A percentile compares a stretch with the other conserved stretches of the same genome.
phyloP scores from a whole-genome alignment of 2,797 vertebrate species.

The Pogonophryne albipinna region DNA sequence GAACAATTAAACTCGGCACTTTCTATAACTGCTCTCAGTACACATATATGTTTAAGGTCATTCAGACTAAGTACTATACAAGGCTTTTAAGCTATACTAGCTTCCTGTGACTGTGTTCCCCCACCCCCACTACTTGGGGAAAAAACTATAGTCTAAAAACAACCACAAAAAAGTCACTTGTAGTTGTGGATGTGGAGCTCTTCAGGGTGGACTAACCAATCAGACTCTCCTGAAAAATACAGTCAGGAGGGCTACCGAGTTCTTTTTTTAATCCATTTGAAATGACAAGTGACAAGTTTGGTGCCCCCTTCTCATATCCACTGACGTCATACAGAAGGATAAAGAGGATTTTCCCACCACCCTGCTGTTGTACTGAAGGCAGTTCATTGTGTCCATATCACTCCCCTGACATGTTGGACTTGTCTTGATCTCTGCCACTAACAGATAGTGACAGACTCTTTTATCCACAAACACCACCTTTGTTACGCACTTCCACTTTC shows the following conservation, averaged over 20 bases:
- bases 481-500: constrained; percentile 35
- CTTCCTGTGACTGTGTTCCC: constrained; percentile 54
- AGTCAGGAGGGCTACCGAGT: background rate
- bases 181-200: constrained; percentile 55
- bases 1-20: constrained; percentile 3
- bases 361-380: constrained; percentile 24
- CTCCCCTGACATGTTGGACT: constrained; percentile 26
- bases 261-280: constrained; percentile 15
- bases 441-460: constrained; percentile 18
- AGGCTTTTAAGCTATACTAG: constrained; percentile 54
- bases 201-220: constrained; percentile 9
- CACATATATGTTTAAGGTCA: constrained; percentile 25
- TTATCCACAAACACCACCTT: constrained; percentile 28
- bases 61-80: constrained; percentile 43
- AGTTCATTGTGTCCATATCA: constrained; percentile 30
- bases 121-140: constrained; percentile 36
- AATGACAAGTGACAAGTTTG: constrained; percentile 20
- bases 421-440: constrained; percentile 36
- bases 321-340: constrained; percentile 27
- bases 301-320: constrained; percentile 6
- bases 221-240: constrained; percentile 17
- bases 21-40: constrained; percentile 14
- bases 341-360: constrained; percentile 41
- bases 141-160: constrained; percentile 46
- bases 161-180: constrained; percentile 56